Base-by-base conservation (phyloP, 1,140 invertebrate species). In the Vanessa tameamea region DNA sequence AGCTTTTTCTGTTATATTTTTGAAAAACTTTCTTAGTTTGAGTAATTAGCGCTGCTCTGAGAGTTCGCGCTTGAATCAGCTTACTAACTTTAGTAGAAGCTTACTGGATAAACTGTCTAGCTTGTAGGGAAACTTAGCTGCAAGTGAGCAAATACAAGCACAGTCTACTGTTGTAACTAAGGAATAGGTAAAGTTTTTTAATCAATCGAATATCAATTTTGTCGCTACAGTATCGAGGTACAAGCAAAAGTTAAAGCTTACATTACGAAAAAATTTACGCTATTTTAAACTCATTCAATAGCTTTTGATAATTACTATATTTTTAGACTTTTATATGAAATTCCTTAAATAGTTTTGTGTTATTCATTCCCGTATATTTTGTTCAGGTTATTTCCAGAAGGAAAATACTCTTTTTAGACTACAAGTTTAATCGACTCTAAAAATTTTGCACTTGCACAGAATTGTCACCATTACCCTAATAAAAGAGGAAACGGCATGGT, bases 41-140 rank as follows among this genome's bases (percentile, higher is more conserved):
- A 61, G 26, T 37, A 61, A 61, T 61, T 61, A 61, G 20, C 31
- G 13, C 31, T 8, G 12, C 57, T 51, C 48, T 15, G 26, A 31
- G 31, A 61, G 31, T 37, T 61, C 26, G 14, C 14, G 14, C 11
- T 23, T 23, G 57, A 61, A 61, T 37, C 23, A 61, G 26, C 57
- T 61, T 61, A 37, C 26, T 31, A 37, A 61, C 26, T 61, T 37
- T 37, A 37, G 16, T 31, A 61, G 12, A 61, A 61, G 57, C 31
- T 61, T 11, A 37, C 26, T 61, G 14, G 26, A 59, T 59, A 61
- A 61, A 61, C 57, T 61, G 15, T 61, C 57, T 61, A 61, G 57
- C 26, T 61, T 61, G 57, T 31, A 61, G 15, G 16, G 31, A 61
- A 61, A 61, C 57, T 61, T 37, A 37, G 57, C 31, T 61, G 26